phyloP scores from a whole-genome alignment of 2,888 invertebrate species.

The Sarcophaga subvicina region DNA sequence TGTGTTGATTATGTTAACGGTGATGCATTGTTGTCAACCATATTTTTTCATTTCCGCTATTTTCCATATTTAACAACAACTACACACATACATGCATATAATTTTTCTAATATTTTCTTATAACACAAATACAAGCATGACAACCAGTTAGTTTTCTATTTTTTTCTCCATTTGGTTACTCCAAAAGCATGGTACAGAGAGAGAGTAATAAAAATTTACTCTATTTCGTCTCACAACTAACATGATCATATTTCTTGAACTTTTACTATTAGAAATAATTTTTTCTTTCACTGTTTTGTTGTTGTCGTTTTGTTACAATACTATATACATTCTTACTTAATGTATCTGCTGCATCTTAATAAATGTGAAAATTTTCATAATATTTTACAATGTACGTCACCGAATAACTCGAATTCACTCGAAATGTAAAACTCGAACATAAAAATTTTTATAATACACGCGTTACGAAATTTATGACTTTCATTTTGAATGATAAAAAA shows the following conservation, averaged over 20 bases:
- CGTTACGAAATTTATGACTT: conserved; percentile 78
- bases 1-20: background rate
- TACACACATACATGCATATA: background rate
- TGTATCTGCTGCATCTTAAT: conserved; percentile 20
- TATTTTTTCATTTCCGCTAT: conserved; percentile 40
- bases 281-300: background rate
- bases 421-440: conserved; percentile 71
- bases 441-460: conserved; percentile 77
- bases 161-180: too few species aligned
- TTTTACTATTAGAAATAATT: background rate
- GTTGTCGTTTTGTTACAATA: background rate
- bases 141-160: too few species aligned
- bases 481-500: conserved; percentile 12
- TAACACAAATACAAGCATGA: background rate
- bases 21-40: conserved; percentile 23
- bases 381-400: conserved; percentile 29
- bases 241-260: background rate
- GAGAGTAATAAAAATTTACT: background rate
- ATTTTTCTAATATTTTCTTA: background rate
- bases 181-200: background rate
- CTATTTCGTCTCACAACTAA: background rate
- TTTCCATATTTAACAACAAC: background rate
- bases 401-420: background rate
- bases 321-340: background rate
- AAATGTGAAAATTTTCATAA: conserved; percentile 15